Evolutionary conservation across 2,113 vertebrate species (phyloP).

Genomic region (Cygnus buccinator): DNA sequence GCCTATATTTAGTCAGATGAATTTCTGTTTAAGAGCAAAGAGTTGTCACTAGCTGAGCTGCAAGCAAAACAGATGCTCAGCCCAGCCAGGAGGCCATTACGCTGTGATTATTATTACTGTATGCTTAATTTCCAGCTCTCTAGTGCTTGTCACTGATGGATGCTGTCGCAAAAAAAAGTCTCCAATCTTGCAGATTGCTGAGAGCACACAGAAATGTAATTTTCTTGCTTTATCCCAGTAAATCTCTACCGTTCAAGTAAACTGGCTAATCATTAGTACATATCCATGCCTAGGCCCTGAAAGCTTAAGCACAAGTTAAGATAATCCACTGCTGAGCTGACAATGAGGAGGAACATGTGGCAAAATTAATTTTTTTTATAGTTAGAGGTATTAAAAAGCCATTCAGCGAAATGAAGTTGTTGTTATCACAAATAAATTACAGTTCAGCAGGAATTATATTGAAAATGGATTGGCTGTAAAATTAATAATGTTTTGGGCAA

Average conservation of each 20-base stretch:
- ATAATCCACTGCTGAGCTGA: conserved; percentile 38
- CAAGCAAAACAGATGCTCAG: conserved; percentile 43
- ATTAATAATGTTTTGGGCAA: conserved; percentile 20
- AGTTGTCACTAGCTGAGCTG: background rate
- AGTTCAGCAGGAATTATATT: background rate
- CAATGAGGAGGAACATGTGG: background rate
- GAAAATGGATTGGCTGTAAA: conserved; percentile 32
- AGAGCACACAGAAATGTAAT: background rate
- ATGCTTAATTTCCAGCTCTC: conserved; percentile 42
- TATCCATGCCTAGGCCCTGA: background rate
- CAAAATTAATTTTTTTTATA: background rate
- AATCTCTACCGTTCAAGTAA: conserved; percentile 35
- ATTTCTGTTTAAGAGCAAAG: background rate
- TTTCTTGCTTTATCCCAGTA: background rate
- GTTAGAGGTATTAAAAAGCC: conserved; percentile 35
- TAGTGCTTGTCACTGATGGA: conserved; percentile 27
- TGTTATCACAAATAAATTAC: conserved; percentile 41
- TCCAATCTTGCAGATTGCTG: conserved; percentile 25
- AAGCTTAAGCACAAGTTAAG: background rate
- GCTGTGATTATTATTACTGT: conserved; percentile 36
- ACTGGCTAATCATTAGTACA: conserved; percentile 20
- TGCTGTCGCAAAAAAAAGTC: background rate
- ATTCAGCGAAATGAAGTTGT: background rate
- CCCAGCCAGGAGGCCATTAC: conserved; percentile 36
- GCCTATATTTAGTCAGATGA: background rate